phyloP scores from a whole-genome alignment of 2,113 vertebrate species.

The Chrysemys picta region DNA sequence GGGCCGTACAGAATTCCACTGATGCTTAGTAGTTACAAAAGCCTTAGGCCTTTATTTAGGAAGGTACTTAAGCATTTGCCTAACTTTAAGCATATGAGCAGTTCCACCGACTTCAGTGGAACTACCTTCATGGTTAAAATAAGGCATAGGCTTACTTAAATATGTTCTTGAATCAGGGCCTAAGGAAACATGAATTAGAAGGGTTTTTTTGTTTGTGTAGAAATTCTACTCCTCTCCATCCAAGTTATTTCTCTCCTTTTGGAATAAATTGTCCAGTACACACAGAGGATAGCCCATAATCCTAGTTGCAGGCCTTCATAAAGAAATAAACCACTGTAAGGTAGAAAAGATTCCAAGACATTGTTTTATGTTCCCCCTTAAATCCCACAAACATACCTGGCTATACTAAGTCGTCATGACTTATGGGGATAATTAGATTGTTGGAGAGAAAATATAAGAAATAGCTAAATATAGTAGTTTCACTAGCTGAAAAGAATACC shows the following conservation, averaged over 20 bases:
- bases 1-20: neutral
- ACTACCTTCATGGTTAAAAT: neutral
- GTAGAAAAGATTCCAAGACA: neutral
- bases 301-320: neutral
- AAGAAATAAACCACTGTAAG: neutral
- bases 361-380: neutral
- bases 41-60: neutral
- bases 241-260: neutral
- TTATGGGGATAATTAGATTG: neutral
- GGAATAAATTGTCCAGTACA: neutral
- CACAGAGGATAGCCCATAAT: neutral
- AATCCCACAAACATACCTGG: neutral
- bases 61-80: neutral
- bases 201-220: neutral
- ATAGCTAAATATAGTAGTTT: neutral
- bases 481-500: neutral
- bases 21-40: neutral
- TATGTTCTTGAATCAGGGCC: neutral
- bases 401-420: neutral
- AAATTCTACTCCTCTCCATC: neutral
- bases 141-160: neutral
- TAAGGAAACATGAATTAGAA: neutral
- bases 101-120: neutral
- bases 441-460: neutral
- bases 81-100: neutral